Base-by-base conservation (phyloP, 2,888 invertebrate genomes). In the Augochlorella aurata region DNA sequence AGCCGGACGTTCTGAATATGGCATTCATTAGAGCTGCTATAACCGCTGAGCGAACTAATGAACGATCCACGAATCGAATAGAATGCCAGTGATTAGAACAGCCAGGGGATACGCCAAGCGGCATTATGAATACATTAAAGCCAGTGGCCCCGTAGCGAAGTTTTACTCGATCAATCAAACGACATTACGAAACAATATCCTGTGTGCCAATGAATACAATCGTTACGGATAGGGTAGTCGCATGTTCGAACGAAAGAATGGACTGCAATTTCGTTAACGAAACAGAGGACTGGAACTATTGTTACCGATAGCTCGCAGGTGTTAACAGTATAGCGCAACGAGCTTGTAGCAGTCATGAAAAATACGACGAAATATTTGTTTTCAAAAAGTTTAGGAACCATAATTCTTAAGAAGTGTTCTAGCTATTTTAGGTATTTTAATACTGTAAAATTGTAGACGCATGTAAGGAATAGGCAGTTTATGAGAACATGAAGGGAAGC, bases 41-140 rank as follows among this genome's bases (percentile, higher is more conserved):
- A 74, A 83, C 68, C 58, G 52, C 77, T 68, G 74, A 74, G 47
- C 49, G 66, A 77, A 38, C 74, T 77, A 84, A 84, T 77, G 79
- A 79, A 83, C 79, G 76, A 70, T 73, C 80, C 75, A 79, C 71
- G 52, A 47, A 16, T 49, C 66, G 38, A 72, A 45, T 29, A 61
- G 72, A 67, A 67, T 67, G 58, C 52, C 65, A 45, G 63, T 77
- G 77, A 77, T 76, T 76, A 70, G 69, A 76, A 76, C 49, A 4
- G 63, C 24, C 69, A 29, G 44, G 75, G 69, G 61, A 69, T 63
- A n/a, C 12, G 14, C 38, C 21, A 4, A 2, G 8, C 50, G 16
- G 16, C 63, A 76, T 70, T 76, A 61, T 63, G 75, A 76, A 63
- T 63, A 50, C 50, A 63, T 76, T 76, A 76, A 50, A 70, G 29